phyloP scores from a whole-genome alignment of 2,888 invertebrate genomes.

The Esperia sulphurella region DNA sequence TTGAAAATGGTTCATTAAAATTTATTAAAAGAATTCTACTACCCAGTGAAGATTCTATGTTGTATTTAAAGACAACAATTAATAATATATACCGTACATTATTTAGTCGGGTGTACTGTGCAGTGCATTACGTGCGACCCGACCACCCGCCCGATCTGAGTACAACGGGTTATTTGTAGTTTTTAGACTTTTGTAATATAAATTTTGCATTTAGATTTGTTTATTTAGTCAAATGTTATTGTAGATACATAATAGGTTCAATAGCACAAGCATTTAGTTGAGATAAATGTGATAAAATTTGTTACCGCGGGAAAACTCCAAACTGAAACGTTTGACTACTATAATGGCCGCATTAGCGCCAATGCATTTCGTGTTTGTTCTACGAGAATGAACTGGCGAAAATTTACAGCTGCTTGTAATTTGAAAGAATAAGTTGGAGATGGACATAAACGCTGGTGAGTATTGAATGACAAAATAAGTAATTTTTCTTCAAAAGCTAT shows the following conservation, averaged over 20 bases:
- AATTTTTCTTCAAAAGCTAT: not conserved
- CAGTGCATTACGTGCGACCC: too few relatives aligned
- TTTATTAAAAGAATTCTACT: too few relatives aligned
- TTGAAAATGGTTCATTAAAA: too few relatives aligned
- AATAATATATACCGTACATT: too few relatives aligned
- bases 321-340: slow-evolving; percentile 33
- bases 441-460: slow-evolving; percentile 76
- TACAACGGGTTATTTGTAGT: not conserved
- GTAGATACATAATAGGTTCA: not conserved
- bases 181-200: not conserved
- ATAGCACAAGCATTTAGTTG: slow-evolving; percentile 4
- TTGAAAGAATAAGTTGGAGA: slow-evolving; percentile 53
- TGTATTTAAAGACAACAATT: too few relatives aligned
- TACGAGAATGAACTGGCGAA: slow-evolving; percentile 48
- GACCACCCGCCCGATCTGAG: not conserved
- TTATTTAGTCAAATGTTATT: not conserved
- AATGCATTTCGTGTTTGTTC: slow-evolving; percentile 72
- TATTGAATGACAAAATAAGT: slow-evolving; percentile 10
- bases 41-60: too few relatives aligned
- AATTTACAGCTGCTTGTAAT: slow-evolving; percentile 33
- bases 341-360: slow-evolving; percentile 78
- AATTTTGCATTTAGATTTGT: not conserved
- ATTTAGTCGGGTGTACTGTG: too few relatives aligned
- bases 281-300: slow-evolving; percentile 21
- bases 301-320: slow-evolving; percentile 71